These are phyloP conservation scores for Pangasianodon hypophthalmus DNA, from an alignment of 2,113 vertebrate genomes.

Conservation along the genomic window DNA sequence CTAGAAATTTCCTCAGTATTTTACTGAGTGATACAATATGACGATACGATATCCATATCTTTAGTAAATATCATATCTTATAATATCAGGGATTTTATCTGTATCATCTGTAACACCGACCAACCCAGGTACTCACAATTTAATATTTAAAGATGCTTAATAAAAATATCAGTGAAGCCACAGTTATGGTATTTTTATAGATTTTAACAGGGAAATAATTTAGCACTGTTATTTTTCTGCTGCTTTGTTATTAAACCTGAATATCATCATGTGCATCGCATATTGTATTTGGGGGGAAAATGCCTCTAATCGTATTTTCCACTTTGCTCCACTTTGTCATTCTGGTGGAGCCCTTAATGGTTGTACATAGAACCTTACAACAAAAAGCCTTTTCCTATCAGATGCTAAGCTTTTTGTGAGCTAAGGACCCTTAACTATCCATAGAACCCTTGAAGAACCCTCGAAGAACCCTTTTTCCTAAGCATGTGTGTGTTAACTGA, in stretches of 20 bases:
- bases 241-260: background rate
- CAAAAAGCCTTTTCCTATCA: background rate
- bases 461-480: too few relatives aligned
- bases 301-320: background rate
- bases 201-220: background rate
- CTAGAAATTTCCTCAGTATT: background rate
- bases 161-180: background rate
- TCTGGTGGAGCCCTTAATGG: background rate
- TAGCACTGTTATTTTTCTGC: background rate
- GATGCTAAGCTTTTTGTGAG: background rate
- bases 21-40: background rate
- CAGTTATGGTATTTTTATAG: too few relatives aligned
- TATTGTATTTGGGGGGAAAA: background rate
- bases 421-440: background rate
- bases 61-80: too few relatives aligned
- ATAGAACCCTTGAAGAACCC: background rate
- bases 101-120: background rate
- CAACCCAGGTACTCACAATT: background rate
- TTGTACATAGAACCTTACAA: background rate
- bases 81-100: background rate
- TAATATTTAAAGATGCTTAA: background rate
- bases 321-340: background rate
- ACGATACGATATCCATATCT: background rate
- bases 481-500: background rate
- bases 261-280: background rate